Percentiles rank a stretch among this genome's conserved stretches.
Evolutionary conservation across 2,888 invertebrate species (phyloP).

Genomic region (Neuroscelio doddi): DNA sequence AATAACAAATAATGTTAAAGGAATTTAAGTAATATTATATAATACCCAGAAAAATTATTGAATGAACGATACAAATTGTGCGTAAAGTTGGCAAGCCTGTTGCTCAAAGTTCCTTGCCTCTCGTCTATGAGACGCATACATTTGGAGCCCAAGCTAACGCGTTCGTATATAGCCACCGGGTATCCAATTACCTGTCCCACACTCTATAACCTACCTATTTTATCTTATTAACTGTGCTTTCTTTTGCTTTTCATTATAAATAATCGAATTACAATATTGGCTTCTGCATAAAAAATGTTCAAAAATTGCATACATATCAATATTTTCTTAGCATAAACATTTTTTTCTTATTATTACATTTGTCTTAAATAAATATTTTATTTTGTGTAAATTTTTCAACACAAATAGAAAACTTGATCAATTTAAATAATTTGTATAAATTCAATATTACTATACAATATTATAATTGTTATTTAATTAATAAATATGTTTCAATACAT

Average conservation of each 20-base stretch:
- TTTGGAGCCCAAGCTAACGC: conserved; percentile 49
- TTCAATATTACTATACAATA: no score
- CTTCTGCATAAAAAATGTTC: no score
- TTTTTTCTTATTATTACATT: no score
- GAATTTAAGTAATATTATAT: background rate
- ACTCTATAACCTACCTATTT: conserved; percentile 35
- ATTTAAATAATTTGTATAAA: no score
- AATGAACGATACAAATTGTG: conserved; percentile 6
- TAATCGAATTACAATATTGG: background rate
- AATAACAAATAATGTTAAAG: no score
- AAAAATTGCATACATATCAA: no score
- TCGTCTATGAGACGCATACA: conserved; percentile 33
- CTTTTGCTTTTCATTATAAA: background rate
- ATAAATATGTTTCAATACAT: no score
- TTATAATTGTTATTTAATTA: no score
- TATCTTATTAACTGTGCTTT: conserved; percentile 10
- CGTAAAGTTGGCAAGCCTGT: conserved; percentile 28
- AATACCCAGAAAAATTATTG: conserved; percentile 5
- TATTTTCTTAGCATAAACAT: no score
- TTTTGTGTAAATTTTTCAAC: no score
- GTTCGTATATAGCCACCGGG: conserved; percentile 71
- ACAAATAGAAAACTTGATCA: no score
- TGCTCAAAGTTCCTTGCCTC: conserved; percentile 28
- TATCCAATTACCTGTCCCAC: conserved; percentile 68
- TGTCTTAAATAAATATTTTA: no score